Evolutionary conservation across 35 echinoderm and acorn worm genomes (phyloP), one percentile per base, ranked within the genome.

Genomic region (Hemicentrotus pulcherrimus): DNA sequence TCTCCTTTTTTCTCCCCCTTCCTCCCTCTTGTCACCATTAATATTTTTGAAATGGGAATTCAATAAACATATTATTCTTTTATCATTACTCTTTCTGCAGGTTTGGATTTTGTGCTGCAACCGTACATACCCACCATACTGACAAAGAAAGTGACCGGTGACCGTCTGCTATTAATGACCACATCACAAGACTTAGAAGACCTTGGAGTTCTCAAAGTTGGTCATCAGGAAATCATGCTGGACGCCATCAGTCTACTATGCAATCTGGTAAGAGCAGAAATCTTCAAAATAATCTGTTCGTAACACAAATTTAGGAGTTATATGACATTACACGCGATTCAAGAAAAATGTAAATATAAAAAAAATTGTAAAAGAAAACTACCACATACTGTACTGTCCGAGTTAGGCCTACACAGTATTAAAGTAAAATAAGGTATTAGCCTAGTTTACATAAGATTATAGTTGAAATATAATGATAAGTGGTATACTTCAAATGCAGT

Each of bases 211-310:
- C 28, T n/a, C 9, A 99, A 99, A 87, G 88, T 99, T 13, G 98
- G 98, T 33, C 98, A 99, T 85, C 96, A 99, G 86, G 96, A 99
- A 92, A 94, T 99, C 91, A 85, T 99, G 59, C 91, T 96, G 91
- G 96, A 99, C 48, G 96, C 98, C 46, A 94, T 96, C 90, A 91
- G 95, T 32, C 94, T 97, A 35, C 94, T 99, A 28, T 89, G 90
- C 61, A 86, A 86, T 28, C 94, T 99, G 95, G 98, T 99, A 94
- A 99, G 96, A 58, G 19, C 6, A 28, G 65, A 78, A 78, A 14
- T 10, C 50, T 55, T 41, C 3, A 3, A 41, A 41, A 10, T 59
- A 2, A 10, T 0, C 50, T 59, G 11, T 59, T 59, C 0, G 11
- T 59, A 55, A 55, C 7, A 59, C 52, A 11, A 9, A 59, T 59